Base-by-base conservation (phyloP, 2,888 invertebrate genomes). In the Watsonalla cultraria region DNA sequence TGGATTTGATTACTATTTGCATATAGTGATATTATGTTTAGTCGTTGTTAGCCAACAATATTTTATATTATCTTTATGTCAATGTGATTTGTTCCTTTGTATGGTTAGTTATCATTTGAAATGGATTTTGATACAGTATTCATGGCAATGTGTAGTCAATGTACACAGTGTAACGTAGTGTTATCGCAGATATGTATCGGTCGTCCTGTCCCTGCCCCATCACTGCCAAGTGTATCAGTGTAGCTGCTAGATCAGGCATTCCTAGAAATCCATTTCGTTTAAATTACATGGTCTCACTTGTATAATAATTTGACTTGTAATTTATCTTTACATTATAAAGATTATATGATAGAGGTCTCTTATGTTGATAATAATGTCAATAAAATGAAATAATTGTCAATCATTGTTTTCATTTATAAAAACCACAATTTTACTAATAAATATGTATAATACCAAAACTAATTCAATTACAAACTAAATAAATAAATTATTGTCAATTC, bases 261-360 rank as follows among this genome's bases (percentile, higher is more conserved):
- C 80, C 84, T 78, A 68, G 74, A 80, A 80, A 80, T 81, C 82
- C 84, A 84, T 86, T 85, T 84, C 77, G 76, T 72, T 70, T 73
- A 81, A 76, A 75, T 76, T 78, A 82, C 76, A 71, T 87, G 87
- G 89, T 89, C 88, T 88, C 89, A 88, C 76, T 84, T 86, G 82
- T 89, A 86, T 81, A 67, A 86, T 88, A 83, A 83, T 86, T 86
- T 86, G 79, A 85, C 75, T 82, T 83, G 80, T 86, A 76, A 86
- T 83, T 83, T 86, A 84, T 81, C 82, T 82, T 84, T 79, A 78
- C 82, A 83, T 80, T 79, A 81, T 75, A 72, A 82, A 86, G 79
- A 85, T 84, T 84, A 73, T 86, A 86, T 83, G 74, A 78, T 85
- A 86, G 81, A 86, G 74, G 80, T 84, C 78, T 84, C 80, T 83